phyloP scores from a whole-genome alignment of 1,140 invertebrate species.

The Tetramorium alpestre region DNA sequence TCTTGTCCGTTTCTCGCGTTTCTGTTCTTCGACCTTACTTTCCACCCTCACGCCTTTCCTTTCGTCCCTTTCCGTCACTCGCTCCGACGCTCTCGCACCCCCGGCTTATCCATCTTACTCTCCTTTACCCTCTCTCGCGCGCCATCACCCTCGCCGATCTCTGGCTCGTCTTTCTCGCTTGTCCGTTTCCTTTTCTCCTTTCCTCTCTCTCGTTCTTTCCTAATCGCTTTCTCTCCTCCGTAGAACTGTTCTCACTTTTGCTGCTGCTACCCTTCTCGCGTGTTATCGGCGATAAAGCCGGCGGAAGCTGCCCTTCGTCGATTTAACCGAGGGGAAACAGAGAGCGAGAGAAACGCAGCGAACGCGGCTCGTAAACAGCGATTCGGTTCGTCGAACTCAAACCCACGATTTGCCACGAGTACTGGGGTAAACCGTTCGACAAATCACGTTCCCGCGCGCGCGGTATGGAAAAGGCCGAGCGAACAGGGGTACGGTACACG shows the following conservation, averaged over 20 bases:
- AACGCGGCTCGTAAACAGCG: slow-evolving; percentile 57
- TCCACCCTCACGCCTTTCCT: slow-evolving; percentile 30
- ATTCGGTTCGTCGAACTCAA: slow-evolving; percentile 51
- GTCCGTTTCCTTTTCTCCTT: not conserved
- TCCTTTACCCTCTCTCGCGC: not conserved
- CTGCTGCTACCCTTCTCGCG: slow-evolving; percentile 14
- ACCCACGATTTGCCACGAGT: slow-evolving; percentile 57
- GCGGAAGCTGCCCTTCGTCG: slow-evolving; percentile 42
- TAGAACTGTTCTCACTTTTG: slow-evolving; percentile 35
- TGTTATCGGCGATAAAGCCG: slow-evolving; percentile 51
- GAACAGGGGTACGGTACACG: not conserved
- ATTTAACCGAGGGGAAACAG: slow-evolving; percentile 17
- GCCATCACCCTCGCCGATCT: not conserved
- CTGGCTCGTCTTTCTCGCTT: no score
- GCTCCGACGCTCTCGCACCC: slow-evolving; percentile 43
- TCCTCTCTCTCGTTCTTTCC: not conserved
- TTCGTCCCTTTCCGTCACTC: slow-evolving; percentile 21
- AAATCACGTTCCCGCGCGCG: slow-evolving; percentile 40
- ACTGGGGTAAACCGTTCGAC: slow-evolving; percentile 55
- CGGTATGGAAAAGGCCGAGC: slow-evolving; percentile 53
- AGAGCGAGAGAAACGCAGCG: not conserved
- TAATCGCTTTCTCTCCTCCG: not conserved
- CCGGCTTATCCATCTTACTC: slow-evolving; percentile 51
- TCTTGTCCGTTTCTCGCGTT: slow-evolving; percentile 31
- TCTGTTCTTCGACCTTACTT: slow-evolving; percentile 26